A percentile compares a stretch with the other conserved stretches of the same genome.
Conservation (phyloP, 2,797 vertebrate genomes). For the Remorina albescens region DNA sequence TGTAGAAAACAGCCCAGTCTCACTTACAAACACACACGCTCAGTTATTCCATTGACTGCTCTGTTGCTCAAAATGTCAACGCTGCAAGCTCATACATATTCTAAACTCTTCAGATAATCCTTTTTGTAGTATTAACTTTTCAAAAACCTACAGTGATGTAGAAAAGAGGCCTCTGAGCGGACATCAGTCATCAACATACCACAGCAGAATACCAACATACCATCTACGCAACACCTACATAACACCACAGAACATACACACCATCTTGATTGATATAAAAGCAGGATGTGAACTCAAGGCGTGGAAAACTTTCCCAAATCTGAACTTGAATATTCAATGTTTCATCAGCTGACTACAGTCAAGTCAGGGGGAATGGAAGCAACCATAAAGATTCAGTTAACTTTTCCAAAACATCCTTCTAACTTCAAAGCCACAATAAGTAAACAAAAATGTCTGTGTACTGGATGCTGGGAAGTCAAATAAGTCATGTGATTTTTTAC, state of each 20-base stretch:
- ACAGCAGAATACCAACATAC: constrained; percentile 64
- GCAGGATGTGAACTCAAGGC: neutral
- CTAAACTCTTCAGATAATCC: constrained; percentile 20
- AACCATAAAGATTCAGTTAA: constrained; percentile 43
- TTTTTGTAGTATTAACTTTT: constrained; percentile 12
- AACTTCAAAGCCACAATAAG: constrained; percentile 55
- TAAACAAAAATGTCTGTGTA: constrained; percentile 32
- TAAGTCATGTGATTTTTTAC: constrained; percentile 26
- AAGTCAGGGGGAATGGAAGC: constrained; percentile 31
- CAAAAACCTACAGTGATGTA: constrained; percentile 24
- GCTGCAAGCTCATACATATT: constrained; percentile 43
- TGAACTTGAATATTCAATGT: constrained; percentile 31
- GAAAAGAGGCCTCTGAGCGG: constrained; percentile 71
- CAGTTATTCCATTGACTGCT: constrained; percentile 44
- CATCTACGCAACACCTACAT: constrained; percentile 65
- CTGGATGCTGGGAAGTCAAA: constrained; percentile 15
- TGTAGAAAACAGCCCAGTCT: neutral
- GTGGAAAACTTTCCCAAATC: constrained; percentile 29
- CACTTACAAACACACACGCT: constrained; percentile 8
- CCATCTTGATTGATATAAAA: constrained; percentile 29
- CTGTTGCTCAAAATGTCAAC: constrained; percentile 35
- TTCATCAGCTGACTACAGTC: constrained; percentile 51
- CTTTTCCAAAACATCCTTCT: constrained; percentile 47
- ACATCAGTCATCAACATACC: constrained; percentile 66
- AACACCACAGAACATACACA: constrained; percentile 36